Conservation (phyloP, 2,113 vertebrate species). For the Tretioscincus oriximinensis region DNA sequence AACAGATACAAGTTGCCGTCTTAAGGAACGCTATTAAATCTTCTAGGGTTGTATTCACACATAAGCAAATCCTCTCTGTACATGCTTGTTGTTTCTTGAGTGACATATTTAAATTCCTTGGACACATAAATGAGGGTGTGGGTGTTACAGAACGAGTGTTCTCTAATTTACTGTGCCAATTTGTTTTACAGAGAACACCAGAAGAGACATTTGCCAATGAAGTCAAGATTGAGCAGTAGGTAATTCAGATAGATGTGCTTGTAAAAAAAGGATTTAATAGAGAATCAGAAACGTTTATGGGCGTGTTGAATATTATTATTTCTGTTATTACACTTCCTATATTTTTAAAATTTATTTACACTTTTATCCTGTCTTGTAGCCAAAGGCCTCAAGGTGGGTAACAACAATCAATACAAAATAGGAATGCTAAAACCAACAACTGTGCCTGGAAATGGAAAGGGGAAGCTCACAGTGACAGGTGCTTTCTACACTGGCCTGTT, state of each 20-base stretch:
- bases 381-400: no score
- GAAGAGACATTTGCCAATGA: not conserved
- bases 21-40: slow-evolving; percentile 48
- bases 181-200: slow-evolving; percentile 46
- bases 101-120: slow-evolving; percentile 21
- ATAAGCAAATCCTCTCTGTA: fast-evolving
- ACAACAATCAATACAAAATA: no score
- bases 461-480: no score
- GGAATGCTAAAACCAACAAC: no score
- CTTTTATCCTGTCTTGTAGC: no score
- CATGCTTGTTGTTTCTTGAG: slow-evolving; percentile 25
- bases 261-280: not conserved
- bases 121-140: slow-evolving; percentile 26
- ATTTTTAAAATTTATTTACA: no score
- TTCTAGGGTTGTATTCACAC: not conserved
- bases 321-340: no score
- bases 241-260: not conserved
- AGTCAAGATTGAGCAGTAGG: not conserved
- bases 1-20: slow-evolving; percentile 64
- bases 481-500: no score
- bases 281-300: not conserved
- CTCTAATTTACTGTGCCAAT: slow-evolving; percentile 48
- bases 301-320: not conserved
- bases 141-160: slow-evolving; percentile 39
- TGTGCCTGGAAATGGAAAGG: no score